Conservation (phyloP, 2,113 vertebrate genomes). For the Varanus komodoensis region DNA sequence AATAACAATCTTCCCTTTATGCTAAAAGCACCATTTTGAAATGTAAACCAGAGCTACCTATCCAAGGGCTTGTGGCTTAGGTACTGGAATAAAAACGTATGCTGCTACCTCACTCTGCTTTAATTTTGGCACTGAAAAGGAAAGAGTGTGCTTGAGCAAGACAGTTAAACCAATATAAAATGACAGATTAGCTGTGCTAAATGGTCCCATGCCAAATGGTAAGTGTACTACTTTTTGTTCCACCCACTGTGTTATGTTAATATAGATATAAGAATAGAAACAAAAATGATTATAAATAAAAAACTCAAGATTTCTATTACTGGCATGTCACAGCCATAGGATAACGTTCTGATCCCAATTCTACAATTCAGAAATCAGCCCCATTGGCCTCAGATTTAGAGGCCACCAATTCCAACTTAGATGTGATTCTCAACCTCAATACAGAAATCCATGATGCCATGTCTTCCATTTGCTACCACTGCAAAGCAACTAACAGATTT, state of each 20-base stretch:
- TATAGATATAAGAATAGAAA: neutral
- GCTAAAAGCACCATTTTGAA: neutral
- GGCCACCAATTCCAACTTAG: too few relatives aligned
- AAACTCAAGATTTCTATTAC: neutral
- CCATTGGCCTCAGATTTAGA: too few relatives aligned
- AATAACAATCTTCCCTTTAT: constrained; percentile 1
- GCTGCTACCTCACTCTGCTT: neutral
- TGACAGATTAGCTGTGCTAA: constrained; percentile 28
- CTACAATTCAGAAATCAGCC: too few relatives aligned
- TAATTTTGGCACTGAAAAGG: neutral
- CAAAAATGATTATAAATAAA: neutral
- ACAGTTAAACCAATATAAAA: constrained; percentile 1
- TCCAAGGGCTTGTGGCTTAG: neutral
- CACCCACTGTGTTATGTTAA: neutral
- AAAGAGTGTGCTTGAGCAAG: neutral
- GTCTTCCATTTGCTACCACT: too few relatives aligned
- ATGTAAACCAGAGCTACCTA: neutral
- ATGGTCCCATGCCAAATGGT: constrained; percentile 2
- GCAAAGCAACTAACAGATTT: too few relatives aligned
- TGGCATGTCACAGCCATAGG: too few relatives aligned
- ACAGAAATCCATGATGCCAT: too few relatives aligned
- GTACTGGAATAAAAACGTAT: neutral
- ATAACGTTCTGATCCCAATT: too few relatives aligned
- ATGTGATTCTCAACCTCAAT: too few relatives aligned
- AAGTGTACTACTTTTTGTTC: constrained; percentile 3